Evolutionary conservation across 2,113 vertebrate species (phyloP), one percentile per base, ranked within the genome.

Genomic region (Lepus timidus): DNA sequence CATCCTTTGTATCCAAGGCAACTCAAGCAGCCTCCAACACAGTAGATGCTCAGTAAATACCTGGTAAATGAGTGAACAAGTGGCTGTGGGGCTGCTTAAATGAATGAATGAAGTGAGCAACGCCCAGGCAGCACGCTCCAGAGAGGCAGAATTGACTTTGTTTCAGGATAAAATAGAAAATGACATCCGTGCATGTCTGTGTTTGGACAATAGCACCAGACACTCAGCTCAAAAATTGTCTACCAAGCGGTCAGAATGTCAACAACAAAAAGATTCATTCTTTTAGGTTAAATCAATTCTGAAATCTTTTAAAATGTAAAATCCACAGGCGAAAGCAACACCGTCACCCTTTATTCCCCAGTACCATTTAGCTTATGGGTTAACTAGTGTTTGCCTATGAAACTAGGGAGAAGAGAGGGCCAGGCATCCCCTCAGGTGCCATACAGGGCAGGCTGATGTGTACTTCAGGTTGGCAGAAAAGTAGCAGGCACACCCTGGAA

Each of bases 1-100:
- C 52, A 23, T 85, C 52, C 62, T 78, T 61, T 85, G 19, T 74
- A 79, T 36, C 36, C 62, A 65, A 86, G n/a, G n/a, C 27, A 58
- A 11, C 27, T 62, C 90, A 39, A 12, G 25, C 1, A 79, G 25
- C 29, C 62, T 82, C 49, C 55, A 68, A 27, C 64, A 13, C 3
- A 85, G n/a, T 70, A 95, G 51, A 39, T 90, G 85, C 64, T 95
- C 83, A 94, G 52, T 76, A 85, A 96, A 75, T 70, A 44, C 6
- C 23, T 51, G 13, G 51, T 62, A 29, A 16, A 36, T 61, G 27
- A 89, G 70, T 25, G 44, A 84, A 31, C 52, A 22, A 39, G 31
- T 71, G 65, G 6, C 10, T 39, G 1, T 9, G 3, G 22, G 29
- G 22, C 12, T 64, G 33, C 11, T 68, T 49, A 80, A 55, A 22